Conservation (phyloP, 2,113 vertebrate species). For the Fregetta grallaria region DNA sequence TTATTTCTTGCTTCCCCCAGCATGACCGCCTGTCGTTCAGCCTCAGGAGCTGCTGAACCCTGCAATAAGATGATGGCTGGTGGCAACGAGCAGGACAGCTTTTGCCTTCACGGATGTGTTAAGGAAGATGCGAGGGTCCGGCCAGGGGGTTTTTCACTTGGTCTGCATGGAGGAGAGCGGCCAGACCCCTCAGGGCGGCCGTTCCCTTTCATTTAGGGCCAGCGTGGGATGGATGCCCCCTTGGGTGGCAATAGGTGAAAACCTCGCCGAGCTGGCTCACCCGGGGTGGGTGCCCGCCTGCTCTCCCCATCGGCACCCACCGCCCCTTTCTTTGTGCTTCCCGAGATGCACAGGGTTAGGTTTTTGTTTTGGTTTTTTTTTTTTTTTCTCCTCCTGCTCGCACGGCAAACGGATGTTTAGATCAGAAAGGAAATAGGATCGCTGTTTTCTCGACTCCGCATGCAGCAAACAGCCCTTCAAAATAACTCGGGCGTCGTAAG, state of each 20-base stretch:
- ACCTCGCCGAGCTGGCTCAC: not conserved
- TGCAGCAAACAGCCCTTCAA: constrained; percentile 55
- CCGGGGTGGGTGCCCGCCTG: not conserved
- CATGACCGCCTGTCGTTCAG: not conserved
- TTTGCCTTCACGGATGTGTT: not conserved
- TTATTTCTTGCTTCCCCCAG: not conserved
- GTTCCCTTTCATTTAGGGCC: not conserved
- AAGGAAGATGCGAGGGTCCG: not conserved
- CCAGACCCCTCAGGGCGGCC: not conserved
- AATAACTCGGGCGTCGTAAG: constrained; percentile 4
- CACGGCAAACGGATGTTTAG: constrained; percentile 67
- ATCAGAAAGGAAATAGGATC: constrained; percentile 47
- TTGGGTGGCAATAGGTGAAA: not conserved
- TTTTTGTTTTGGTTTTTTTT: not conserved
- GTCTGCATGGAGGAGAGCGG: not conserved
- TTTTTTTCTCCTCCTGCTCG: not conserved
- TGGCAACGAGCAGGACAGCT: accelerated
- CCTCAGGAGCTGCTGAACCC: not conserved
- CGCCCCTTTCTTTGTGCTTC: not conserved
- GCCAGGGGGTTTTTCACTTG: accelerated
- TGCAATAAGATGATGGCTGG: not conserved
- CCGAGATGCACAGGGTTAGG: not conserved
- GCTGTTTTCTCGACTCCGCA: constrained; percentile 48
- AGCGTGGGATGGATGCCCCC: not conserved
- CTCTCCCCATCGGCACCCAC: not conserved